Evolutionary conservation across 2,888 invertebrate genomes (phyloP), one percentile per base, ranked within the genome.

Genomic region (Cabera pusaria): DNA sequence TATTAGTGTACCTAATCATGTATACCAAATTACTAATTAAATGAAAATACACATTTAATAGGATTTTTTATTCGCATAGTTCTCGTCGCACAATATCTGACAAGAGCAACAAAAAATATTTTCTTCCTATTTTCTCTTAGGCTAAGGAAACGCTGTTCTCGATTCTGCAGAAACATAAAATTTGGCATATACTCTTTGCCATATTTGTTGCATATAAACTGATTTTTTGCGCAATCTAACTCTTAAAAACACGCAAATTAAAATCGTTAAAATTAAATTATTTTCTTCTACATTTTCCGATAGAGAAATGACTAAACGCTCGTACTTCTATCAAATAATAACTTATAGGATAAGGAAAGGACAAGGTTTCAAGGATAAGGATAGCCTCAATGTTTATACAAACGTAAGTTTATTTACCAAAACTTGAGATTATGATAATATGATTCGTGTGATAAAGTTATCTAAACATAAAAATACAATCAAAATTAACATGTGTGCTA

Each of bases 351-450:
- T 34, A 25, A 37, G 49, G 14, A 35, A 7, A 35, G 52, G 42
- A 37, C 29, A 31, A 37, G 47, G 49, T 49, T 31, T 16, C 27
- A 14, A 41, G 49, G 52, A 47, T 42, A 52, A 52, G 52, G 52
- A 49, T 47, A 47, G 41, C 36, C 43, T 47, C 47, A 34, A 34
- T 45, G 22, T 47, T 24, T 29, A 42, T 34, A 29, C 33, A 44
- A 47, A 49, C 45, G 44, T 44, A 41, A 37, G 33, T 52, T 52
- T 52, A 52, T 52, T 52, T 45, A 47, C 45, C 43, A 49, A 47
- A 41, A 52, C 34, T 29, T 38, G 44, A 36, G 28, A 48, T 37
- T 42, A 46, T 36, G 43, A 29, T 31, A 29, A 44, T 41, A 48
- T 31, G 45, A 44, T 42, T 28, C 5, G 11, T 37, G 38, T 36